Conservation (phyloP, 1,140 invertebrate genomes). For the Nasonia giraulti region DNA sequence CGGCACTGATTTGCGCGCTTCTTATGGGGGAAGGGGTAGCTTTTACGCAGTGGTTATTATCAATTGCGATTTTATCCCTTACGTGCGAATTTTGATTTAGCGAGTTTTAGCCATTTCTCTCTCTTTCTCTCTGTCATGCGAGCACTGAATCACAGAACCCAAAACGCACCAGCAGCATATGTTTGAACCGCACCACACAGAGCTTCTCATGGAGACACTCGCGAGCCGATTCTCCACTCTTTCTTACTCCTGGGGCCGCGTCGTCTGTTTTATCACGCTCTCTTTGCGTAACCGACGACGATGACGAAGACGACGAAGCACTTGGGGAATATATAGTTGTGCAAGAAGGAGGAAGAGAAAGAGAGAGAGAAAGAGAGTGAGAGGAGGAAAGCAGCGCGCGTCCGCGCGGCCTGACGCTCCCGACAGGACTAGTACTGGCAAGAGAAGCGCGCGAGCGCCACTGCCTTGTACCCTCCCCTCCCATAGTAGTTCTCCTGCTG, state of each 20-base stretch:
- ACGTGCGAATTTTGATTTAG: too few species aligned
- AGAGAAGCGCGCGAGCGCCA: not conserved
- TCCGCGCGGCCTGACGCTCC: conserved; percentile 70
- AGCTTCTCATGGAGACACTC: not conserved
- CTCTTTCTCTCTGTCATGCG: not conserved
- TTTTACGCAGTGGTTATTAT: too few species aligned
- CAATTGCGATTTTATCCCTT: not conserved
- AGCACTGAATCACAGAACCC: too few species aligned
- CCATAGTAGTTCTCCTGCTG: not conserved
- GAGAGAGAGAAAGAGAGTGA: conserved; percentile 26
- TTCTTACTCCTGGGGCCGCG: not conserved
- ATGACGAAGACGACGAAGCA: not conserved
- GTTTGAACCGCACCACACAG: not conserved
- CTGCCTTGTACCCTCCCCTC: not conserved
- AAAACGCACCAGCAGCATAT: not conserved
- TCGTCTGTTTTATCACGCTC: not conserved
- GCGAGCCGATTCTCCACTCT: not conserved
- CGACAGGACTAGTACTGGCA: conserved; percentile 68
- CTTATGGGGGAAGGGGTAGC: too few species aligned
- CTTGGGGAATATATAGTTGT: not conserved
- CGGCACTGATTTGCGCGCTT: not conserved
- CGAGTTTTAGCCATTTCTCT: not conserved
- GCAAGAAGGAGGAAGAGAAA: not conserved
- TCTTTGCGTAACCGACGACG: not conserved
- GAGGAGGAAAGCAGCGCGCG: conserved; percentile 49